Base-by-base conservation (phyloP, 2,113 vertebrate genomes). In the Ceyx melanurus region DNA sequence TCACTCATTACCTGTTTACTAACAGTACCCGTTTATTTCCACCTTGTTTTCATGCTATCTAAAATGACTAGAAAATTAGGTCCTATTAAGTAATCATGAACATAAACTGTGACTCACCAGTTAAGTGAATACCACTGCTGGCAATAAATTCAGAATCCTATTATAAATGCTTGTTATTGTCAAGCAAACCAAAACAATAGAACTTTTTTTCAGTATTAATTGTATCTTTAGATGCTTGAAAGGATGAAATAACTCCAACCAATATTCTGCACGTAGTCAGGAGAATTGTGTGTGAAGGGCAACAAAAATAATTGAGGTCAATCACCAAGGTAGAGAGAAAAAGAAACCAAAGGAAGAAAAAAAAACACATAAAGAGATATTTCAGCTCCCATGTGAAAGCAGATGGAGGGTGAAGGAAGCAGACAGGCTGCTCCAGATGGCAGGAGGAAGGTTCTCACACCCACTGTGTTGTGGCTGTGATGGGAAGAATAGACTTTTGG, bases 331-430 rank as follows among this genome's bases (percentile, higher is more conserved):
- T 25, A 73, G 48, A 67, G 82, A 86, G 45, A 84, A 79, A 82
- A 88, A 84, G 74, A 87, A 46, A 42, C 28, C 66, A 82, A 79
- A 89, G 31, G 35, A 71, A 86, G 50, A 57, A 26, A 76, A 87
- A 88, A 87, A 88, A 87, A 56, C 4, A 26, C 31, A 73, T 5
- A 6, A 62, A 42, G 64, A 92, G 82, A 48, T 42, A 64, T 88
- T 90, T 88, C 79, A 53, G 85, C 76, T 92, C 75, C 89, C 86
- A 1, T 64, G 68, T 57, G 91, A 77, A 96, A 95, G 89, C 92
- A 96, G 96, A 95, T 92, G 94, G 93, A 94, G 89, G 96, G 91
- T 89, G 92, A 96, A 95, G 92, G 92, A 96, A 94, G 87, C 89
- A 95, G 91, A 95, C 87, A 94, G 91, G 92, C 95, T 96, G 85